These are phyloP conservation scores for Asarcornis scutulata DNA, from an alignment of 2,113 vertebrate genomes.

Conservation along the genomic window DNA sequence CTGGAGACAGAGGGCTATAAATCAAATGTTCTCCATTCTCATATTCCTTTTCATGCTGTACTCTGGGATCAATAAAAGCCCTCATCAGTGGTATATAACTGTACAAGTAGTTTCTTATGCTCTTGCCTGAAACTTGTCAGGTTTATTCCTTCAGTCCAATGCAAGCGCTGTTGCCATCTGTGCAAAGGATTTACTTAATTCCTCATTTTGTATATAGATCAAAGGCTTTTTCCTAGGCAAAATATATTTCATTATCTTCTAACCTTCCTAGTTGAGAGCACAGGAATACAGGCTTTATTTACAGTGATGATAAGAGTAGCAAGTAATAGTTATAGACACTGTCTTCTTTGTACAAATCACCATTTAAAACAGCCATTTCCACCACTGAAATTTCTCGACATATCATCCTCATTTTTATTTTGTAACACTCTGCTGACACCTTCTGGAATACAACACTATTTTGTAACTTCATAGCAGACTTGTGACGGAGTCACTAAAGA, in stretches of 20 bases:
- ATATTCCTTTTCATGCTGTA: not conserved
- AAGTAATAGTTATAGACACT: not conserved
- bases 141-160: not conserved
- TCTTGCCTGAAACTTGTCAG: not conserved
- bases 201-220: not conserved
- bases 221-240: not conserved
- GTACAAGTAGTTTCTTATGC: not conserved
- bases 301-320: not conserved
- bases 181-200: not conserved
- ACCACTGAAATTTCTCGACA: not conserved
- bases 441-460: slow-evolving; percentile 55
- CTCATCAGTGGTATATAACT: not conserved
- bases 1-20: not conserved
- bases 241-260: not conserved
- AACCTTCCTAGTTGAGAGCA: not conserved
- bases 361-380: not conserved
- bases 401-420: not conserved
- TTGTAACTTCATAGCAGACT: not conserved
- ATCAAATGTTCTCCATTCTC: not conserved
- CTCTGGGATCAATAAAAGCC: not conserved
- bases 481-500: not conserved
- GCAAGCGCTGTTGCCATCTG: not conserved
- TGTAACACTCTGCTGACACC: slow-evolving; percentile 71
- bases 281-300: not conserved
- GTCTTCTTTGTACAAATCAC: not conserved